Percentiles rank a stretch among this genome's conserved stretches.
Conservation (phyloP, 2,888 invertebrate genomes). For the Metacarcinus magister region DNA sequence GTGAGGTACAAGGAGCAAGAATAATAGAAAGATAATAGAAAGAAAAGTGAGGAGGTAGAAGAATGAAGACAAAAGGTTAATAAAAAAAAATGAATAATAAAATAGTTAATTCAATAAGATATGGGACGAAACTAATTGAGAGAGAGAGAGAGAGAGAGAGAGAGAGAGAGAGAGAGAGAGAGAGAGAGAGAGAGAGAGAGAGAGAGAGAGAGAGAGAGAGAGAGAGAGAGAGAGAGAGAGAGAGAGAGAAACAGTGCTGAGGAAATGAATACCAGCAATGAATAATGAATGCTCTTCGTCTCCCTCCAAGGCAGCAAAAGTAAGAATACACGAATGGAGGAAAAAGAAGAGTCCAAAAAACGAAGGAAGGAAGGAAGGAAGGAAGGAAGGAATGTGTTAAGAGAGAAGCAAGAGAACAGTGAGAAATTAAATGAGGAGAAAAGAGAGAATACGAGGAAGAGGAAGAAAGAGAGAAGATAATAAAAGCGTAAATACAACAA, state of each 20-base stretch:
- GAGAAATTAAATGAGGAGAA: background rate
- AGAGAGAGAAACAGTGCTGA: background rate
- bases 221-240: background rate
- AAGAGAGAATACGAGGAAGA: too few species aligned
- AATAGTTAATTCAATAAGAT: background rate
- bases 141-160: background rate
- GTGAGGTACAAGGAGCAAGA: background rate
- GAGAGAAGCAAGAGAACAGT: background rate
- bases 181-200: conserved; percentile 12
- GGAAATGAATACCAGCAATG: background rate
- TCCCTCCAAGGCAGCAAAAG: background rate
- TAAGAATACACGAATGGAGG: background rate
- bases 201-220: conserved; percentile 26
- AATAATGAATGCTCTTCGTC: background rate
- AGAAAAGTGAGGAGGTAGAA: background rate
- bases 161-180: background rate
- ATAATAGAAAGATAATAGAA: background rate
- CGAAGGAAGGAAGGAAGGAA: background rate
- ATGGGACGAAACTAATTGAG: background rate
- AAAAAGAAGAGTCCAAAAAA: background rate
- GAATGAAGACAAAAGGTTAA: background rate
- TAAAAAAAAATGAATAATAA: background rate
- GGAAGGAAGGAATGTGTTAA: background rate
- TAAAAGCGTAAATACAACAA: too few species aligned
- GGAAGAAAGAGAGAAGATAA: too few species aligned